Conservation (phyloP, 2,888 invertebrate genomes). For the Volucella bombylans region DNA sequence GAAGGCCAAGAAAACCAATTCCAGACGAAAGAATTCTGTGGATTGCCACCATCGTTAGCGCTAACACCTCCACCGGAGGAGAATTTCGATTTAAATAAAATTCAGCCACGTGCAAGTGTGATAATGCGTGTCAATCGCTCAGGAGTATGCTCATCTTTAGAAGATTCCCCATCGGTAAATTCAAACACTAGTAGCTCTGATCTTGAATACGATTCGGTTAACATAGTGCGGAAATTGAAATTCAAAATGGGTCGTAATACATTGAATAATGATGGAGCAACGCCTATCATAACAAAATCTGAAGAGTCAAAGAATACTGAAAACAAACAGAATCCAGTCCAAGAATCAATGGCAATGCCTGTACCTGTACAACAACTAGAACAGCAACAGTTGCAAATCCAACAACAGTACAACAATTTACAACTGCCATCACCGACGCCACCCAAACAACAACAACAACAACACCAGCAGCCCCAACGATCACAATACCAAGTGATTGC, state of each 20-base stretch:
- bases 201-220: constrained; percentile 79
- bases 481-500: constrained; percentile 81
- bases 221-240: constrained; percentile 81
- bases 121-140: constrained; percentile 93
- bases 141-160: constrained; percentile 85
- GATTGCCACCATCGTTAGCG: constrained; percentile 76
- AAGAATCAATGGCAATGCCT: constrained; percentile 40
- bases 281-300: constrained; percentile 29
- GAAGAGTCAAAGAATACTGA: constrained; percentile 48
- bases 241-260: constrained; percentile 82
- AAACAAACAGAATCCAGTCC: constrained; percentile 62
- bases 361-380: constrained; percentile 23
- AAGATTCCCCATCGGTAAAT: constrained; percentile 74
- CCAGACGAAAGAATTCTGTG: constrained; percentile 56
- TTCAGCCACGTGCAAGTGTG: constrained; percentile 87
- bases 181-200: constrained; percentile 59
- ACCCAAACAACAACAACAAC: constrained; percentile 24
- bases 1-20: constrained; percentile 31
- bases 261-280: constrained; percentile 3
- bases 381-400: constrained; percentile 36
- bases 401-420: constrained; percentile 45
- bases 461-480: constrained; percentile 54
- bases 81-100: constrained; percentile 84
- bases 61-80: constrained; percentile 81
- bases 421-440: constrained; percentile 39